A percentile compares a stretch with the other conserved stretches of the same genome.
Evolutionary conservation across 1,140 invertebrate genomes (phyloP).

Genomic region (Trinorchestia longiramus): DNA sequence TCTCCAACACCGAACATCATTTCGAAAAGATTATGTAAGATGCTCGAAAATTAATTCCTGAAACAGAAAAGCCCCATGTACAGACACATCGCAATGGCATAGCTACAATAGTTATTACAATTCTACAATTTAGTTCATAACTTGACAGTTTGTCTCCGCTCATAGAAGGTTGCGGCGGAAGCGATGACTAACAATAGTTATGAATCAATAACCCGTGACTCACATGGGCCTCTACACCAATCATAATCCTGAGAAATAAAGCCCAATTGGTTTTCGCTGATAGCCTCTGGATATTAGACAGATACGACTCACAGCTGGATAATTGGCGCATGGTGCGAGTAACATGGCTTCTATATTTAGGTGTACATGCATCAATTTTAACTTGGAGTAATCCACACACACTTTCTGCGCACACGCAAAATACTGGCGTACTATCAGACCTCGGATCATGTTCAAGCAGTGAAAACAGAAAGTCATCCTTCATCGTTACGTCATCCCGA

Average conservation of each 20-base stretch:
- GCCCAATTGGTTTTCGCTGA: background rate
- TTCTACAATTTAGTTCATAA: background rate
- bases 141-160: background rate
- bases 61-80: background rate
- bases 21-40: too few relatives aligned
- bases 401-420: background rate
- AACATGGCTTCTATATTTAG: background rate
- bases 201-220: conserved; percentile 18
- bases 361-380: background rate
- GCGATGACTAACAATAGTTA: background rate
- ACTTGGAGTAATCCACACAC: background rate
- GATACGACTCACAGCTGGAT: background rate
- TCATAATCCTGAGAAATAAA: background rate
- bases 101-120: background rate
- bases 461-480: background rate
- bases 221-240: background rate
- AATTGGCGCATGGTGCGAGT: background rate
- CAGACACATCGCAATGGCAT: background rate
- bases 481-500: background rate
- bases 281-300: background rate
- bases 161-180: too few relatives aligned
- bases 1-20: background rate
- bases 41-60: background rate
- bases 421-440: background rate
- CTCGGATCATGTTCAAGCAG: too few relatives aligned